Conservation (phyloP, 2,797 vertebrate species). For the Macroramphosus scolopax region DNA sequence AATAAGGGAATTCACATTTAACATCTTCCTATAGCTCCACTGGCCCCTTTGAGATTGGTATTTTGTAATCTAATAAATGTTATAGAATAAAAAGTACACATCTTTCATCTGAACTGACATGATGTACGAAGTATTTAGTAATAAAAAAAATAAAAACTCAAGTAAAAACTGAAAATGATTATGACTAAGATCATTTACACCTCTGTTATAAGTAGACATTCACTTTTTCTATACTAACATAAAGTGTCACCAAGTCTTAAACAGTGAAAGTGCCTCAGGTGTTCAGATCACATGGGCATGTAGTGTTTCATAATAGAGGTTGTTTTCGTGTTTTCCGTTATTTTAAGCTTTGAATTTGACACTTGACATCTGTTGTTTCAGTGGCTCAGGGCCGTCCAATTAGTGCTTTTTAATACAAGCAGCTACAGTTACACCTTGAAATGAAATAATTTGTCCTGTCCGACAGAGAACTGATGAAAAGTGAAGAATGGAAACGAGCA, state of each 20-base stretch:
- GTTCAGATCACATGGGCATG: constrained; percentile 3
- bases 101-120: not conserved
- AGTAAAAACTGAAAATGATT: too few species aligned
- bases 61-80: not conserved
- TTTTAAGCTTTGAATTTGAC: too few species aligned
- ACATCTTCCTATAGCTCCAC: too few species aligned
- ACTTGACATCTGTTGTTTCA: constrained; percentile 12
- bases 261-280: not conserved
- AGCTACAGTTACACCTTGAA: too few species aligned
- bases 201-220: not conserved
- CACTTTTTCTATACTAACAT: not conserved
- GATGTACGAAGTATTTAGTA: not conserved
- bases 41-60: too few species aligned
- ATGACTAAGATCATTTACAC: too few species aligned
- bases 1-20: too few species aligned
- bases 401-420: constrained; percentile 15
- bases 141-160: not conserved
- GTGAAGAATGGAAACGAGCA: too few species aligned
- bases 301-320: constrained; percentile 4
- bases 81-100: not conserved
- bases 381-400: constrained; percentile 1
- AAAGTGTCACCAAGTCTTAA: too few species aligned
- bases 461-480: too few species aligned
- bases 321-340: too few species aligned
- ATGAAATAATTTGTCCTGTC: too few species aligned